phyloP scores from a whole-genome alignment of 1,140 invertebrate species.

The Bicyclus anynana region DNA sequence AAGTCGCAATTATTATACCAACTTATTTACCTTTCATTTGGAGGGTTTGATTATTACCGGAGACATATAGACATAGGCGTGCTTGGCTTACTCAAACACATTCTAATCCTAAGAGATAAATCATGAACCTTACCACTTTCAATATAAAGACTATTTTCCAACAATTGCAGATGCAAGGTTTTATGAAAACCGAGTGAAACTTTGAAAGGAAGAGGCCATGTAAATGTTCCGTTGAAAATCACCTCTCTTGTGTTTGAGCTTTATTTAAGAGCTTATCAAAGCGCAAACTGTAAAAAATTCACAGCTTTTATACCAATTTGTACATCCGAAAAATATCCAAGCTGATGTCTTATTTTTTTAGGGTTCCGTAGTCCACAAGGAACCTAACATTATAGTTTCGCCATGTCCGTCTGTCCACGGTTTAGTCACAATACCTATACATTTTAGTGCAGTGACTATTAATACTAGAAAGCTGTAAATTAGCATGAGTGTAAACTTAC shows the following conservation, averaged over 20 bases:
- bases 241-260: conserved; percentile 17
- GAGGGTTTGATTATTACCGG: conserved; percentile 14
- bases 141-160: conserved; percentile 2
- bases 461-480: too few species aligned
- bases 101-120: background rate
- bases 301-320: background rate
- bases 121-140: background rate
- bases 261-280: conserved; percentile 13
- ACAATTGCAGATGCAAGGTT: conserved; percentile 1
- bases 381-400: too few species aligned
- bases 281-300: conserved; percentile 4
- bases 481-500: too few species aligned
- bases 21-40: background rate
- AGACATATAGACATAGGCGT: conserved; percentile 16
- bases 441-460: too few species aligned
- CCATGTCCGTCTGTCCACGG: too few species aligned
- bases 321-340: background rate
- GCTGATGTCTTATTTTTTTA: too few species aligned
- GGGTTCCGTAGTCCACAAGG: too few species aligned
- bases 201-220: conserved; percentile 13
- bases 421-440: too few species aligned
- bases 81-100: conserved; percentile 19
- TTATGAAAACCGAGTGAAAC: conserved; percentile 19
- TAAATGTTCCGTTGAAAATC: conserved; percentile 23
- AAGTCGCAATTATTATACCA: too few species aligned